These are phyloP conservation scores for Diploptera punctata DNA, from an alignment of 2,888 invertebrate genomes.

Conservation along the genomic window DNA sequence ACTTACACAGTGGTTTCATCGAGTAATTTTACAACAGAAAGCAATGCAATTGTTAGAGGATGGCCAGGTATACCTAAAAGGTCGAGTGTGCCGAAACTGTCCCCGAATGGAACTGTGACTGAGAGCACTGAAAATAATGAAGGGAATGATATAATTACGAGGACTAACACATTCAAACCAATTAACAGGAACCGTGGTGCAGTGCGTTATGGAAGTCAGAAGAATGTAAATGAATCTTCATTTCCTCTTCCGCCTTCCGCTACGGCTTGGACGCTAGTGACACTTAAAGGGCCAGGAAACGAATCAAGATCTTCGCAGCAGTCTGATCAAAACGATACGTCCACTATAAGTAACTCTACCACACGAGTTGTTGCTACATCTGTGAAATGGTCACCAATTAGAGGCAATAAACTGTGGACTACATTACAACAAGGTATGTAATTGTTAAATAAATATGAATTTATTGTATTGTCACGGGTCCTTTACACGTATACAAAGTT, in stretches of 20 bases:
- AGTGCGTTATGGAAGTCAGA: background rate
- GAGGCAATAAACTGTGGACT: background rate
- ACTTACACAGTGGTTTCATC: background rate
- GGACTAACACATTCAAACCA: background rate
- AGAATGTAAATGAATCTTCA: background rate
- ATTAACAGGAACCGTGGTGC: background rate
- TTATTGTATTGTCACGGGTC: no score
- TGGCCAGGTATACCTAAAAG: background rate
- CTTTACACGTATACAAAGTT: no score
- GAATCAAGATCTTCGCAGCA: background rate
- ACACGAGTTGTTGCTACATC: background rate
- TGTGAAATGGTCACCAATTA: background rate
- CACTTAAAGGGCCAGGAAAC: conserved; percentile 53
- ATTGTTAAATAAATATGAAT: no score
- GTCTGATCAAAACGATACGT: background rate
- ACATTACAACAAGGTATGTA: background rate
- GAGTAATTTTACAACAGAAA: background rate
- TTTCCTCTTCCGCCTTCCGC: conserved; percentile 58
- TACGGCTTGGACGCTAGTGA: conserved; percentile 62
- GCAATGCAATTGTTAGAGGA: conserved; percentile 5
- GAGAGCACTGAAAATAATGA: conserved; percentile 22
- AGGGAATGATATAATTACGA: conserved; percentile 28
- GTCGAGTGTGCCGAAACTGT: no score
- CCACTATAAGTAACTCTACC: background rate
- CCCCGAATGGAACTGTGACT: background rate